Evolutionary conservation across 2,797 vertebrate genomes (phyloP), one percentile per base, ranked within the genome.

Genomic region (Thripadectes ignobilis): DNA sequence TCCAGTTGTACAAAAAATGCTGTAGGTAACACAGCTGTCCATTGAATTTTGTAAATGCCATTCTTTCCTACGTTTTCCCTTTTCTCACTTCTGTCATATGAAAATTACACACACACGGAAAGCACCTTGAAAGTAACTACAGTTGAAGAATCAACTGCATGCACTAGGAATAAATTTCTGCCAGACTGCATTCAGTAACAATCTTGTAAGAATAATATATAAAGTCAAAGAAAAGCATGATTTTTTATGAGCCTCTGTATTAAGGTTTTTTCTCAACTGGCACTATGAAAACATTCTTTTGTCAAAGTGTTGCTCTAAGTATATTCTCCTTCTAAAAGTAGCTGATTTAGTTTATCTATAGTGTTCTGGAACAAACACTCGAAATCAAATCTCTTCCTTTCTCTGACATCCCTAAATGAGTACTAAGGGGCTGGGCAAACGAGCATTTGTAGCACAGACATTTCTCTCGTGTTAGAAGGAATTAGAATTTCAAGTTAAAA

Each of bases 401-500:
- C 57, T 43, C 72, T 83, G 24, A 51, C 41, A 65, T 62, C 30
- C 68, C 61, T 43, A 79, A 85, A 61, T 6, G 54, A 93, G 32
- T 59, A 91, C 59, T 51, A 9, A 24, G 46, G 82, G 84, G 59
- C 16, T 54, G 45, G 92, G 89, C 88, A 91, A 96, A 96, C 26
- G 91, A 96, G 92, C 91, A 75, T 93, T 95, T 95, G 93, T 63
- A 91, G 96, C 89, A 96, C 71, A 89, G 91, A 85, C 55, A 49
- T 68, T 79, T 77, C 76, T 94, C 77, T 62, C 9, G 2, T 84
- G 89, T 89, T 96, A 96, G 94, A 96, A 92, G 71, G 85, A 92
- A 95, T 93, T 93, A 93, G 95, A 78, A 72, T 88, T 91, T 94
- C 74, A 94, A 94, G 91, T 92, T 97, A 93, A 93, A 81, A 92